phyloP scores from a whole-genome alignment of 2,797 vertebrate genomes.

The Phalloptychus januarius region DNA sequence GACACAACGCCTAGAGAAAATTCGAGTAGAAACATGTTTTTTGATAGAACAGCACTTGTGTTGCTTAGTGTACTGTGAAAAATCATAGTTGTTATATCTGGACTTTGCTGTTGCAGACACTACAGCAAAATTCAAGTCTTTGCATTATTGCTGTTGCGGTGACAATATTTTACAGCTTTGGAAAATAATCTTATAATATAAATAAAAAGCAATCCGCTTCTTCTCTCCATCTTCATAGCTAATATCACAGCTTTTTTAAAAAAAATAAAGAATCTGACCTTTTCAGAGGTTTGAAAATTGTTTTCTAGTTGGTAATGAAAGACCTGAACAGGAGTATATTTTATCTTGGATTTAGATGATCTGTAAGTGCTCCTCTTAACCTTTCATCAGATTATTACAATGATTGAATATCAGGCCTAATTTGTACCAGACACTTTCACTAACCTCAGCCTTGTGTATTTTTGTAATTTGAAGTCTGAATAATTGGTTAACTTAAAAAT shows the following conservation, averaged over 20 bases:
- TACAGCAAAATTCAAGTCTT: background rate
- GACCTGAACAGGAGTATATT: background rate
- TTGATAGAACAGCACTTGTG: background rate
- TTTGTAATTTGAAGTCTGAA: constrained; percentile 14
- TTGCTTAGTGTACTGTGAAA: background rate
- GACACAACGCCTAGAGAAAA: background rate
- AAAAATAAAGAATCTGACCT: background rate
- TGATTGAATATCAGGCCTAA: constrained; percentile 2
- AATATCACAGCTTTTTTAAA: background rate
- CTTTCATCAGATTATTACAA: background rate
- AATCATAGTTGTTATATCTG: background rate
- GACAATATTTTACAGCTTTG: background rate
- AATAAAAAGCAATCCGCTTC: background rate
- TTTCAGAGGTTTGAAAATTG: background rate
- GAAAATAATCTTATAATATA: background rate
- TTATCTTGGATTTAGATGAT: background rate
- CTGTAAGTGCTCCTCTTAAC: constrained; percentile 10
- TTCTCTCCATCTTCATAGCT: background rate
- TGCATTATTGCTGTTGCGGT: background rate
- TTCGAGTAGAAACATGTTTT: background rate
- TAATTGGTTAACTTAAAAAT: background rate
- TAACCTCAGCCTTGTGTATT: background rate
- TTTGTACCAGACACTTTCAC: constrained; percentile 1
- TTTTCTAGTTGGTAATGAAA: constrained; percentile 6
- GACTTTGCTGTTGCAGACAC: background rate